phyloP scores from a whole-genome alignment of 1,140 invertebrate genomes.

The Drepana arcuata region DNA sequence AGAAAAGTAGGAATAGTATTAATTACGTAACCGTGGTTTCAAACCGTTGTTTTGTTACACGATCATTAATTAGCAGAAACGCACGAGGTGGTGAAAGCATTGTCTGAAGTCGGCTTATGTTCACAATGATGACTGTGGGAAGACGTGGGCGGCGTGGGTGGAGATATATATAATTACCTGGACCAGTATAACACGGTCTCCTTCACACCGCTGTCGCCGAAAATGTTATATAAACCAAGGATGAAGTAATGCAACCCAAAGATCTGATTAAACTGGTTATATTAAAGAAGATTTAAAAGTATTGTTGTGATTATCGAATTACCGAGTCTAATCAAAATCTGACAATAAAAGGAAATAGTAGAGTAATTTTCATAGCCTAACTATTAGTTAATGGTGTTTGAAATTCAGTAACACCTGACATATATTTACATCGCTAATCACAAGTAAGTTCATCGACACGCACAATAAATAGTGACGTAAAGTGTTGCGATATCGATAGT shows the following conservation, averaged over 20 bases:
- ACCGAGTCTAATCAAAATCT: too few relatives aligned
- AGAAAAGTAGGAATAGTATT: too few relatives aligned
- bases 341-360: too few relatives aligned
- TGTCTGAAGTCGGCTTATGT: conserved; percentile 33
- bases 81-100: conserved; percentile 56
- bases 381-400: too few relatives aligned
- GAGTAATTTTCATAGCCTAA: too few relatives aligned
- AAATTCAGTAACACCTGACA: too few relatives aligned
- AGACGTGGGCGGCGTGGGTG: conserved; percentile 27
- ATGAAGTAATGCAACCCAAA: too few relatives aligned
- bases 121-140: conserved; percentile 23
- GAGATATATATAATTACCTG: conserved; percentile 27
- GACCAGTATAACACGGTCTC: conserved; percentile 14
- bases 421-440: background rate
- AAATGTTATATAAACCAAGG: too few relatives aligned
- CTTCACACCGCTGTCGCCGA: conserved; percentile 4
- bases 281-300: too few relatives aligned
- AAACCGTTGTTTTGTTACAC: conserved; percentile 19
- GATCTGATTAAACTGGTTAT: too few relatives aligned
- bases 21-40: conserved; percentile 11
- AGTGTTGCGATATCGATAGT: conserved; percentile 33
- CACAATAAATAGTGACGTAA: conserved; percentile 28
- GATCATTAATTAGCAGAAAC: conserved; percentile 53
- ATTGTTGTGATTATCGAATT: too few relatives aligned
- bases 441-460: conserved; percentile 14